A percentile compares a stretch with the other conserved stretches of the same genome.
Conservation (phyloP, 1,140 invertebrate genomes). For the Oedothorax gibbosus region DNA sequence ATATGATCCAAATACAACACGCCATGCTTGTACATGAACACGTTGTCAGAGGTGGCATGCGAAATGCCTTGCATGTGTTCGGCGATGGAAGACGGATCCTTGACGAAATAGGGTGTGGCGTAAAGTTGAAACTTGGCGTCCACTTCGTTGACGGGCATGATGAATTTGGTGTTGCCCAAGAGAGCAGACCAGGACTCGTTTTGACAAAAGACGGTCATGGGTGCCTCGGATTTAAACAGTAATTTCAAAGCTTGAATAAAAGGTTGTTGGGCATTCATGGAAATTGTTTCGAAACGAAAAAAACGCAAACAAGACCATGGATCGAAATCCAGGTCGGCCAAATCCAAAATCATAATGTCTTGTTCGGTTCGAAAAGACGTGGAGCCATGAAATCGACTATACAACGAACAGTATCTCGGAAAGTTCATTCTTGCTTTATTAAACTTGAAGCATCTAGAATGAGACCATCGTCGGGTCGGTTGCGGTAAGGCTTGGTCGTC, state of each 20-base stretch:
- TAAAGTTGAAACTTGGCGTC: background rate
- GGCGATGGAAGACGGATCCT: background rate
- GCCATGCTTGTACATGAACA: slow-evolving; percentile 14
- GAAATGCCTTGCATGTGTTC: background rate
- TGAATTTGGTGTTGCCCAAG: background rate
- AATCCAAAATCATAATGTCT: slow-evolving; percentile 1
- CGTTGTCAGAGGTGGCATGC: background rate
- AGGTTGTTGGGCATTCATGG: background rate
- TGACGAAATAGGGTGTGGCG: slow-evolving; percentile 14
- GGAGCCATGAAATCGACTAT: slow-evolving; percentile 20
- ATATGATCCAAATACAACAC: slow-evolving; percentile 4
- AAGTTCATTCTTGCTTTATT: slow-evolving; percentile 26
- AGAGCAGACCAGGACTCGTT: slow-evolving; percentile 7
- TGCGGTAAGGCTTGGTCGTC: no score
- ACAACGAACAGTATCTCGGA: background rate
- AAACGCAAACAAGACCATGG: background rate
- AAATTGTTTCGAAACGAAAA: background rate
- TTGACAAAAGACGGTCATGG: background rate
- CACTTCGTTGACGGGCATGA: background rate
- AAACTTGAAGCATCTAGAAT: background rate
- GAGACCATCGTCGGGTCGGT: no score
- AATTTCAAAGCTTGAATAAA: slow-evolving; percentile 13
- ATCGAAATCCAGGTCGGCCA: background rate
- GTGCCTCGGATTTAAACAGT: background rate
- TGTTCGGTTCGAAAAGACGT: background rate